Percentiles rank a stretch among this genome's conserved stretches.
These are phyloP conservation scores for Bos javanicus DNA, from an alignment of 2,113 vertebrate species.

Conservation along the genomic window DNA sequence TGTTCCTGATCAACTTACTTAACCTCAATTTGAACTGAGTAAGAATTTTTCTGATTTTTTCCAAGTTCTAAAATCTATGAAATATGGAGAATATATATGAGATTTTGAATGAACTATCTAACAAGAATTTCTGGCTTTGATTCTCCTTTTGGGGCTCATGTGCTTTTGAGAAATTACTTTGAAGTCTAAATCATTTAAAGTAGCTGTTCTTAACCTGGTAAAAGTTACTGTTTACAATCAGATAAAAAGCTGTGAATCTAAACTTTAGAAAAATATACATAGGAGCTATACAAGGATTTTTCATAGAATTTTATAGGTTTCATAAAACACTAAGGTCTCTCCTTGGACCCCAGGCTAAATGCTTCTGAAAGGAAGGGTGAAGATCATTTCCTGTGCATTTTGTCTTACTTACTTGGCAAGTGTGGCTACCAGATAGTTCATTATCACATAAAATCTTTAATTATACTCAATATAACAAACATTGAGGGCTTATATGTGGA, in stretches of 20 bases:
- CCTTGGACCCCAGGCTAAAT: background rate
- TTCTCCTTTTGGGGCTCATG: background rate
- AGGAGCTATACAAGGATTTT: background rate
- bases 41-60: background rate
- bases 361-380: background rate
- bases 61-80: background rate
- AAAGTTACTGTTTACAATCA: background rate
- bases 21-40: background rate
- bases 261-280: background rate
- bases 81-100: background rate
- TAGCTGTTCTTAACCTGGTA: background rate
- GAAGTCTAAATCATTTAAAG: background rate
- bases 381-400: background rate
- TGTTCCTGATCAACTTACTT: background rate
- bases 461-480: background rate
- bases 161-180: background rate
- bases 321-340: background rate
- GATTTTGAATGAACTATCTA: background rate
- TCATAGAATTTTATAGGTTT: background rate
- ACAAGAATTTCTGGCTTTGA: background rate
- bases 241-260: background rate
- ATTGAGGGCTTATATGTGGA: background rate
- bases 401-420: background rate
- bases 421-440: background rate
- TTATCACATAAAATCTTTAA: background rate